Conservation (phyloP, 1,140 invertebrate genomes). For the Harpegnathos saltator region DNA sequence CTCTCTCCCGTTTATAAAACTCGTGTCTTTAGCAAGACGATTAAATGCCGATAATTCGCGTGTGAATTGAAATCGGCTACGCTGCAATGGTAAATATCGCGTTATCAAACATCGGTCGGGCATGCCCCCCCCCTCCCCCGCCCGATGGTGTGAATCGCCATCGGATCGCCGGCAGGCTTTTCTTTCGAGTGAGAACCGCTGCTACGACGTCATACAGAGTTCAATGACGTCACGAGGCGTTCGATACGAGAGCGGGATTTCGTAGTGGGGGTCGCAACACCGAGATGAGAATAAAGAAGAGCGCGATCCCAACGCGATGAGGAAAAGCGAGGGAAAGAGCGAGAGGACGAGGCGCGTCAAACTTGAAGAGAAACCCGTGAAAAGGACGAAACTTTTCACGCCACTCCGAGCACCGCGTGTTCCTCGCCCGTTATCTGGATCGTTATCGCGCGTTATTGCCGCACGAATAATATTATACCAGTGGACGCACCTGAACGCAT, state of each 20-base stretch:
- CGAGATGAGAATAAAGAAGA: slow-evolving; percentile 62
- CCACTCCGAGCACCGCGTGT: slow-evolving; percentile 20
- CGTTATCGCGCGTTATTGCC: slow-evolving; percentile 19
- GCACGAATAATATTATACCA: not conserved
- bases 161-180: not conserved
- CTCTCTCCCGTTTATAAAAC: not conserved
- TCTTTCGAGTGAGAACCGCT: slow-evolving; percentile 70
- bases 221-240: slow-evolving; percentile 82
- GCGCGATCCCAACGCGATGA: not conserved
- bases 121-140: no score
- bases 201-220: slow-evolving; percentile 80
- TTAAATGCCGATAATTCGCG: not conserved
- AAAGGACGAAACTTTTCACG: slow-evolving; percentile 64
- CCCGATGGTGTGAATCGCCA: no score
- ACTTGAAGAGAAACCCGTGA: slow-evolving; percentile 2
- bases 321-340: slow-evolving; percentile 9
- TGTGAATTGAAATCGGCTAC: not conserved
- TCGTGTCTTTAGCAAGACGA: not conserved
- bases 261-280: slow-evolving; percentile 69
- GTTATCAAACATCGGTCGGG: not conserved
- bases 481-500: not conserved
- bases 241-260: slow-evolving; percentile 79
- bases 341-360: not conserved
- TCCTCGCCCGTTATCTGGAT: slow-evolving; percentile 28
- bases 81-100: not conserved